phyloP scores from a whole-genome alignment of 2,888 invertebrate genomes.

The Dyspetes luteomarginatus region DNA sequence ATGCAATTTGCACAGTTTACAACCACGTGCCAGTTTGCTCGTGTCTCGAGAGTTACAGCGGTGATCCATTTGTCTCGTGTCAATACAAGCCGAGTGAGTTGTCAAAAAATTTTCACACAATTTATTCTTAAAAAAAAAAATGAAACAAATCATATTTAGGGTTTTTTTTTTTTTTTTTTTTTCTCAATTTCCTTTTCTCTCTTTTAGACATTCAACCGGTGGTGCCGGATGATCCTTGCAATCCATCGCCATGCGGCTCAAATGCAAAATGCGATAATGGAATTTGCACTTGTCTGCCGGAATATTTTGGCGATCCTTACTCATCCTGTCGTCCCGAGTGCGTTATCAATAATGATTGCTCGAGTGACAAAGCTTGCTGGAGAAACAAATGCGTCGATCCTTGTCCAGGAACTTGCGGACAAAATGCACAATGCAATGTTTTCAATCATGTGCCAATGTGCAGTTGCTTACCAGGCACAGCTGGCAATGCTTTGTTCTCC shows the following conservation, averaged over 20 bases:
- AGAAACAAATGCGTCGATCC: slow-evolving; percentile 83
- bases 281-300: slow-evolving; percentile 82
- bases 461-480: slow-evolving; percentile 85
- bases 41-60: slow-evolving; percentile 90
- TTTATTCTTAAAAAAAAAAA: no score
- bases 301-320: slow-evolving; percentile 84
- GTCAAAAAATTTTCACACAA: no score
- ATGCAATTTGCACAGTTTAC: slow-evolving; percentile 91
- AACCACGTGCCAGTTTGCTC: slow-evolving; percentile 93
- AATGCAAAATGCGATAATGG: slow-evolving; percentile 84
- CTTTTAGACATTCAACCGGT: slow-evolving; percentile 43
- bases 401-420: slow-evolving; percentile 82
- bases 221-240: slow-evolving; percentile 76
- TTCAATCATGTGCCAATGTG: slow-evolving; percentile 92
- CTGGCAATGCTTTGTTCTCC: slow-evolving; percentile 84
- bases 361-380: slow-evolving; percentile 83
- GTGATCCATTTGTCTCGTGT: slow-evolving; percentile 93
- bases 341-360: slow-evolving; percentile 83
- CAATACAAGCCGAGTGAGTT: slow-evolving; percentile 56
- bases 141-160: no score
- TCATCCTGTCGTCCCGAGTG: slow-evolving; percentile 84
- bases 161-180: neutral
- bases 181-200: no score
- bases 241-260: slow-evolving; percentile 84
- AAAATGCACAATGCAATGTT: slow-evolving; percentile 90